These are phyloP conservation scores for Noctua janthe DNA, from an alignment of 2,888 invertebrate species.

Conservation along the genomic window DNA sequence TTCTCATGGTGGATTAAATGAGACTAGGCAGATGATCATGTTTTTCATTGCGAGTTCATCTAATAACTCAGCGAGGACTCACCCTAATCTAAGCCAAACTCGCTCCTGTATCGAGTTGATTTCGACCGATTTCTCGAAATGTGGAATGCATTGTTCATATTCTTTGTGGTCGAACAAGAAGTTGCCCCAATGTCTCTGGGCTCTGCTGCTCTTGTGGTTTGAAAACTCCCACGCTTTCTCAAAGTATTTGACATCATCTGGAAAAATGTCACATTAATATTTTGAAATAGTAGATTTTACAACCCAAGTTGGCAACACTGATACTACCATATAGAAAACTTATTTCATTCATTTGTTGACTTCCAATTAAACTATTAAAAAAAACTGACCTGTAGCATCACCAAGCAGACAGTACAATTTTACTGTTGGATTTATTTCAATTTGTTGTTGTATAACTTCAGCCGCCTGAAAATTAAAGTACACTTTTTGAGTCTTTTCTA, in stretches of 20 bases:
- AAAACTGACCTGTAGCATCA: constrained; percentile 92
- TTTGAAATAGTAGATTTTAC: constrained; percentile 16
- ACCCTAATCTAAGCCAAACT: constrained; percentile 96
- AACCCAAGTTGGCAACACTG: constrained; percentile 3
- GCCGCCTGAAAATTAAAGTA: constrained; percentile 92
- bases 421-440: constrained; percentile 94
- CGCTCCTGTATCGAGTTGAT: constrained; percentile 96
- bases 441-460: constrained; percentile 95
- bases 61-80: constrained; percentile 47
- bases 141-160: constrained; percentile 94
- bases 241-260: constrained; percentile 94
- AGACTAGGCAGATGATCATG: neutral
- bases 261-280: neutral
- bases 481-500: neutral
- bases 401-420: constrained; percentile 98
- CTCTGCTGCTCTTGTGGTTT: constrained; percentile 94
- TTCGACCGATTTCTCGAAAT: constrained; percentile 95
- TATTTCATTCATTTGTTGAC: neutral
- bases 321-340: neutral
- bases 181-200: constrained; percentile 97
- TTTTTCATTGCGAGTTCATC: neutral
- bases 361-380: neutral
- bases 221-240: constrained; percentile 98
- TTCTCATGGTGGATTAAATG: neutral
- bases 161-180: constrained; percentile 94